Evolutionary conservation across 37 sponge, comb jelly and placozoan genomes (phyloP).

Genomic region (Beroe forskalii): DNA sequence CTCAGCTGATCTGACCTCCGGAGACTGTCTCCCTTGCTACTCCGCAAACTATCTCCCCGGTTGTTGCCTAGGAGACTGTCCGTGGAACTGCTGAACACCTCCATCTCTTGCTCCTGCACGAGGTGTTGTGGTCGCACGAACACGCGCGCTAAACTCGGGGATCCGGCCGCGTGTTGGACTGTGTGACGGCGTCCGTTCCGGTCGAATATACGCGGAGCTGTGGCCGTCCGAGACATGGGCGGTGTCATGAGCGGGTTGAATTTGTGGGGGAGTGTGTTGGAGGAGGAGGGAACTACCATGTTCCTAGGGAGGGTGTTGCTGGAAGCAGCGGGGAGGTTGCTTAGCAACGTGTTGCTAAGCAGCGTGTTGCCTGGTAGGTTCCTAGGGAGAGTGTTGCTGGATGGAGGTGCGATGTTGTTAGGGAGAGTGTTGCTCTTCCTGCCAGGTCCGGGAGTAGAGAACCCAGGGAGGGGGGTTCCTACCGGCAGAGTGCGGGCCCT

Average conservation of each 20-base stretch:
- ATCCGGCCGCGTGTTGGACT: neutral
- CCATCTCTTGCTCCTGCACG: neutral
- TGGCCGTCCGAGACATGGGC: neutral
- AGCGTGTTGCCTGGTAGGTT: neutral
- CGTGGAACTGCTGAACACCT: neutral
- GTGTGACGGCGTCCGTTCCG: constrained; percentile 9
- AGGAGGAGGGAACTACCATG: neutral
- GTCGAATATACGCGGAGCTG: neutral
- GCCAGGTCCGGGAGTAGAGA: neutral
- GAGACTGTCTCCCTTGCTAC: neutral
- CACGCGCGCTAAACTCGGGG: constrained; percentile 6
- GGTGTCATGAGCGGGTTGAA: neutral
- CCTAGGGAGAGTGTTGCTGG: neutral
- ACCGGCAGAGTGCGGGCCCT: neutral
- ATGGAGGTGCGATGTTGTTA: neutral
- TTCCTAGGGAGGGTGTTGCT: constrained; percentile 14
- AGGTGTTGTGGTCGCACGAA: neutral
- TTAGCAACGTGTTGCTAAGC: neutral
- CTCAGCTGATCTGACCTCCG: neutral
- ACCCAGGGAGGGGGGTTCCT: neutral
- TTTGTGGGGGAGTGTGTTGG: neutral
- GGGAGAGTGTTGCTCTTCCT: constrained; percentile 54
- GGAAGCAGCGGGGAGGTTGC: neutral
- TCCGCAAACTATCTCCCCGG: neutral
- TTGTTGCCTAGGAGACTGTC: constrained; percentile 7